These are phyloP conservation scores for Oreonectes daqikongensis DNA, from an alignment of 2,797 vertebrate genomes.

Conservation along the genomic window DNA sequence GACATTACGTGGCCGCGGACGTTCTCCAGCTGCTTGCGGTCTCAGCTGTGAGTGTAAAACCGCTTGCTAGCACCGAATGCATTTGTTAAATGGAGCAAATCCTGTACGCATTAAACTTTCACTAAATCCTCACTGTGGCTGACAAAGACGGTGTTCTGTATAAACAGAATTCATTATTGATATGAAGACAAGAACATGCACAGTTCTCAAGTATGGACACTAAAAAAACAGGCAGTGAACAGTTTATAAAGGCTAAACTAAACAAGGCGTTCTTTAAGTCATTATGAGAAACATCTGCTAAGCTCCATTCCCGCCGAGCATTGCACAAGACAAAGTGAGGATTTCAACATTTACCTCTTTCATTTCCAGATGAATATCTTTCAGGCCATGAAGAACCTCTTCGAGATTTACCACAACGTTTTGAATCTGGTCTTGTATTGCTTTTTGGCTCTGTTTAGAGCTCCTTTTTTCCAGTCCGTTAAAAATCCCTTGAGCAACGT, in stretches of 20 bases:
- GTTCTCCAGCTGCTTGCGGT: constrained; percentile 71
- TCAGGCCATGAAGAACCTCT: constrained; percentile 75
- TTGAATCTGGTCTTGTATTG: constrained; percentile 77
- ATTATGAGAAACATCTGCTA: constrained; percentile 29
- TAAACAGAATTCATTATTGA: constrained; percentile 15
- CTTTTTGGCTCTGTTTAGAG: constrained; percentile 61
- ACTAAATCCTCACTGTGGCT: constrained; percentile 9
- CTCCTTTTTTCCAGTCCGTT: constrained; percentile 52
- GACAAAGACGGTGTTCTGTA: constrained; percentile 2
- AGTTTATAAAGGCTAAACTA: constrained; percentile 5
- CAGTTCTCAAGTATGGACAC: background rate
- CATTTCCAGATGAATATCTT: constrained; percentile 81
- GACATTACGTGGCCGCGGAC: constrained; percentile 61
- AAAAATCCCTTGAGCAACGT: background rate
- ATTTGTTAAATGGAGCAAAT: constrained; percentile 68
- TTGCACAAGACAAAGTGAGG: constrained; percentile 10
- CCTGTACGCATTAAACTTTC: constrained; percentile 11
- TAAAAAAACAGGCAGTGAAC: background rate
- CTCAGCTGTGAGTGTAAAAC: constrained; percentile 47
- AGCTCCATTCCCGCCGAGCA: background rate
- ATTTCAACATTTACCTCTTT: constrained; percentile 74
- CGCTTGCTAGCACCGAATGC: constrained; percentile 49
- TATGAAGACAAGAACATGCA: constrained; percentile 2
- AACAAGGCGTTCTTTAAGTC: constrained; percentile 7
- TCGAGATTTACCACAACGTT: constrained; percentile 78